phyloP scores from a whole-genome alignment of 2,113 vertebrate species.

The Mustela nigripes region DNA sequence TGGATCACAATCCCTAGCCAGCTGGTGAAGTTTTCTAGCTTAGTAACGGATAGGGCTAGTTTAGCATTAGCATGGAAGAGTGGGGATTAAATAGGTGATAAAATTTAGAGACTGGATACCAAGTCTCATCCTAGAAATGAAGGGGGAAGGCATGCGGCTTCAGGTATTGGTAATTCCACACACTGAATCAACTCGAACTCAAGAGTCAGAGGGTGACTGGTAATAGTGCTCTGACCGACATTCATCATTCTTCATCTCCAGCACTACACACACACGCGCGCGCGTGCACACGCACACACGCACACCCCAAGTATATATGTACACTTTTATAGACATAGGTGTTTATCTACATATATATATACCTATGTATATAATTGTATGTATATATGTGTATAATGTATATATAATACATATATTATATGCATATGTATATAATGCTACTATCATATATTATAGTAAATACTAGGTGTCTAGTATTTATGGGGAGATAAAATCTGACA shows the following conservation, averaged over 20 bases:
- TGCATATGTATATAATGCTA: not conserved
- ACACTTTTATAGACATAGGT: not conserved
- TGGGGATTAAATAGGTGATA: not conserved
- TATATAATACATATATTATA: no score
- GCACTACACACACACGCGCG: not conserved
- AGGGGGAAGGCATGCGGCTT: not conserved
- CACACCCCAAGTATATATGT: not conserved
- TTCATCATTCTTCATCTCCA: not conserved
- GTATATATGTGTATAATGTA: no score
- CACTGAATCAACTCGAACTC: accelerated
- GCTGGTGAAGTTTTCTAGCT: not conserved
- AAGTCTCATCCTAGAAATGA: not conserved
- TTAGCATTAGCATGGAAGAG: not conserved
- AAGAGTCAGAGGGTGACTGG: not conserved
- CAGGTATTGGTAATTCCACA: not conserved
- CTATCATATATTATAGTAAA: not conserved
- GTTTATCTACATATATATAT: no score
- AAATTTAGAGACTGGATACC: not conserved
- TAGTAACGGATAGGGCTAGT: not conserved
- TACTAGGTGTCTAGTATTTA: not conserved
- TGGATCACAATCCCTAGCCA: not conserved
- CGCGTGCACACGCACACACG: not conserved
- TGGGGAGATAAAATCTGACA: not conserved
- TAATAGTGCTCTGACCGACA: not conserved
- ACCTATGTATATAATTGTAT: no score